A percentile compares a stretch with the other conserved stretches of the same genome.
Evolutionary conservation across 2,888 invertebrate species (phyloP).

Genomic region (Lycophotia porphyrea): DNA sequence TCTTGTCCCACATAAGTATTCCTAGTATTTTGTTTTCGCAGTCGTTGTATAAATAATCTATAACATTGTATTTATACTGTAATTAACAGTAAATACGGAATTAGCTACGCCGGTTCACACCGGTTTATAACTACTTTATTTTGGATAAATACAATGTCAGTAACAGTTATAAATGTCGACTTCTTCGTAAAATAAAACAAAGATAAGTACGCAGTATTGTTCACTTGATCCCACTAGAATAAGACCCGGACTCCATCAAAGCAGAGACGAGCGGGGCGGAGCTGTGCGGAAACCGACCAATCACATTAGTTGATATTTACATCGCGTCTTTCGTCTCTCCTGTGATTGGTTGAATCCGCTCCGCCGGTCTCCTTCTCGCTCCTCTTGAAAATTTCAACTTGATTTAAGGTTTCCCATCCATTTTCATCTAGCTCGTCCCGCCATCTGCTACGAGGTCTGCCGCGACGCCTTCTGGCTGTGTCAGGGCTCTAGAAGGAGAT

Average conservation of each 20-base stretch:
- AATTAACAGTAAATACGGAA: constrained; percentile 30
- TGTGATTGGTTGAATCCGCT: no score
- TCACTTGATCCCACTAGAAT: not conserved
- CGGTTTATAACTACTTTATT: constrained; percentile 13
- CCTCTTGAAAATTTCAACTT: no score
- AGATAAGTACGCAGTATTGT: not conserved
- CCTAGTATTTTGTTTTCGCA: not conserved
- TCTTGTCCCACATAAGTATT: not conserved
- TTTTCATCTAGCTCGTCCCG: no score
- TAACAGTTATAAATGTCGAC: not conserved
- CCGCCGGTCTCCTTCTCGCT: no score
- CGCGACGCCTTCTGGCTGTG: no score
- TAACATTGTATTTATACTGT: constrained; percentile 21
- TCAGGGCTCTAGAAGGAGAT: no score
- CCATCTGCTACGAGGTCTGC: no score
- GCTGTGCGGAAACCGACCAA: no score
- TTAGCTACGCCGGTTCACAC: not conserved
- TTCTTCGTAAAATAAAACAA: not conserved
- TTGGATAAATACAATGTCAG: constrained; percentile 16
- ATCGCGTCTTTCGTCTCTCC: no score
- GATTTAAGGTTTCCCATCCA: no score
- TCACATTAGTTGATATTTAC: no score
- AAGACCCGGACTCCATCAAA: not conserved
- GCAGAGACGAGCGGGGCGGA: no score
- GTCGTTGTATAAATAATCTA: constrained; percentile 5